These are phyloP conservation scores for Philaethria dido DNA, from an alignment of 2,888 invertebrate species.

Conservation along the genomic window DNA sequence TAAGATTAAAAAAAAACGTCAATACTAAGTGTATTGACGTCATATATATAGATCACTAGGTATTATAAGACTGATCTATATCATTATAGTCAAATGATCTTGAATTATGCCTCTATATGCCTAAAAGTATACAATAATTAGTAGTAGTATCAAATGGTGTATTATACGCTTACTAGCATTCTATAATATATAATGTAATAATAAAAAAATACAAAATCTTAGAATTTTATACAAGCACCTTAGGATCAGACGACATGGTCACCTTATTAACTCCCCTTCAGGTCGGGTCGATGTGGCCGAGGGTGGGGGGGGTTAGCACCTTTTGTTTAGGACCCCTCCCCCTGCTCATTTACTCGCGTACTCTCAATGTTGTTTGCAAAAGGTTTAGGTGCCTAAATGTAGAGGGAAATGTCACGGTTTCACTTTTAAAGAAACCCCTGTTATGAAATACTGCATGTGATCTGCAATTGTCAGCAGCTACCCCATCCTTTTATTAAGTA, in stretches of 20 bases:
- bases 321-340: constrained; percentile 80
- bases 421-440: constrained; percentile 67
- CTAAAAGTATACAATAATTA: too few species aligned
- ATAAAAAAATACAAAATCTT: not conserved
- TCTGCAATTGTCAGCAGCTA: constrained; percentile 35
- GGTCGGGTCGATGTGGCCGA: constrained; percentile 66
- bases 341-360: constrained; percentile 75
- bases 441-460: constrained; percentile 45
- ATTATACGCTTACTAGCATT: too few species aligned
- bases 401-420: constrained; percentile 79
- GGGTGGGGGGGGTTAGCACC: constrained; percentile 71
- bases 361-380: constrained; percentile 78
- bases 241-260: constrained; percentile 44
- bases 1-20: too few species aligned
- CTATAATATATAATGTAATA: not conserved
- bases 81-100: too few species aligned
- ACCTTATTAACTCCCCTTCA: constrained; percentile 56
- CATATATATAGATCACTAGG: too few species aligned
- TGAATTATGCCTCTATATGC: too few species aligned
- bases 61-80: too few species aligned
- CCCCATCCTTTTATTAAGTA: constrained; percentile 3
- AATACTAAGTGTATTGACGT: too few species aligned
- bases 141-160: too few species aligned
- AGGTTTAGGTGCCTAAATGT: constrained; percentile 82
- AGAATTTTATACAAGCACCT: not conserved